phyloP scores from a whole-genome alignment of 2,888 invertebrate genomes.

The Cheilosia pagana region DNA sequence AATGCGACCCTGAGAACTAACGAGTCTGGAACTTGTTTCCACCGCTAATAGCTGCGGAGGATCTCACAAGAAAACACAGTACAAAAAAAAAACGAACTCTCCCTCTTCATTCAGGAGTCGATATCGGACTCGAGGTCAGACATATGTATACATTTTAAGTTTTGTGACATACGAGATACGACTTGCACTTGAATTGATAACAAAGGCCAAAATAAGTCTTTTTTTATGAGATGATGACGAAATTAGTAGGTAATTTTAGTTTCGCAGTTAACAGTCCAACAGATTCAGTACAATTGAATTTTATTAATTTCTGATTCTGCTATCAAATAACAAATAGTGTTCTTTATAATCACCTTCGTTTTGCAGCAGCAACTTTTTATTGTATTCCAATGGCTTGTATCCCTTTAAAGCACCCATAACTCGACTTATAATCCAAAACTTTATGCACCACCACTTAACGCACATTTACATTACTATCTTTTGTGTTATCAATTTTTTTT shows the following conservation, averaged over 20 bases:
- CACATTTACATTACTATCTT: slow-evolving; percentile 7
- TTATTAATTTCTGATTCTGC: slow-evolving; percentile 50
- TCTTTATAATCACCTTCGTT: slow-evolving; percentile 21
- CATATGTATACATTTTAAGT: background rate
- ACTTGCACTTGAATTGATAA: slow-evolving; percentile 13
- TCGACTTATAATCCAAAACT: slow-evolving; percentile 10
- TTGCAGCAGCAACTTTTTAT: slow-evolving; percentile 3
- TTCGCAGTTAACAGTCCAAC: slow-evolving; percentile 6
- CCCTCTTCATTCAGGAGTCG: background rate
- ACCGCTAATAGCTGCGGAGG: slow-evolving; percentile 9
- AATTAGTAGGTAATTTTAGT: background rate
- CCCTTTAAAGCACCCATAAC: background rate
- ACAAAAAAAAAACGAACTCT: background rate
- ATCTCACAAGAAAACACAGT: background rate
- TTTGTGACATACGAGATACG: background rate
- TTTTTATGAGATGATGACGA: background rate
- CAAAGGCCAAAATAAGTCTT: background rate
- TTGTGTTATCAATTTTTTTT: background rate
- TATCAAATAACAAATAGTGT: background rate
- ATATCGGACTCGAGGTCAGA: slow-evolving; percentile 12
- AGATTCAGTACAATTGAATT: slow-evolving; percentile 53
- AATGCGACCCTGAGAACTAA: slow-evolving; percentile 19
- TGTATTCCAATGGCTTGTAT: slow-evolving; percentile 6
- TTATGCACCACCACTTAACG: slow-evolving; percentile 7
- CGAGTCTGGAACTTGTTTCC: slow-evolving; percentile 13